phyloP scores from a whole-genome alignment of 37 sponge, comb jelly and placozoan species.

The Oopsacas minuta region DNA sequence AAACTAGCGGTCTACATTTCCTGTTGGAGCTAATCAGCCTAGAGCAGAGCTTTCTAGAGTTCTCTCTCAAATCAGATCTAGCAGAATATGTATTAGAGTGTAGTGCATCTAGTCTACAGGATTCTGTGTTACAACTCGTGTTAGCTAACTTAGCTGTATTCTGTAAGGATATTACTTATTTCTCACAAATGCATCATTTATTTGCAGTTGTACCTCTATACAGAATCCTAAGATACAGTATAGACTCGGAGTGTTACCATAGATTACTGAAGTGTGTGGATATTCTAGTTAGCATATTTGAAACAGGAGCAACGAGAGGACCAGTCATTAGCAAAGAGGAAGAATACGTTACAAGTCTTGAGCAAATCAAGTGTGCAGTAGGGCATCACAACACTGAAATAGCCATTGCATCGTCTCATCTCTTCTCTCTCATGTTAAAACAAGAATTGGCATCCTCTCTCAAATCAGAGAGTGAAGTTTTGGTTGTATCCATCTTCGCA shows the following conservation, averaged over 20 bases:
- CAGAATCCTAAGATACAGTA: background rate
- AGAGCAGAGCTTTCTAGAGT: background rate
- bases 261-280: background rate
- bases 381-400: constrained; percentile 10
- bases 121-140: background rate
- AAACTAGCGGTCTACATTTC: background rate
- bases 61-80: background rate
- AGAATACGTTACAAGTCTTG: background rate
- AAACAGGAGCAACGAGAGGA: background rate
- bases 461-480: background rate
- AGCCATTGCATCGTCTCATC: background rate
- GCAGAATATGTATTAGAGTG: background rate
- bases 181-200: constrained; percentile 16
- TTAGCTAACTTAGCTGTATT: background rate
- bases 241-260: background rate
- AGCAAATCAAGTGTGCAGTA: background rate
- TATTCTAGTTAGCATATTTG: background rate
- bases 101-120: background rate
- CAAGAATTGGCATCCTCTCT: background rate
- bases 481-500: background rate
- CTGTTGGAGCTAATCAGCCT: background rate
- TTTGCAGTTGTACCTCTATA: background rate
- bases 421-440: background rate
- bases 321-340: background rate
- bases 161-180: background rate